Base-by-base conservation (phyloP, 2,888 invertebrate genomes). In the Himalopsyche tibetana region DNA sequence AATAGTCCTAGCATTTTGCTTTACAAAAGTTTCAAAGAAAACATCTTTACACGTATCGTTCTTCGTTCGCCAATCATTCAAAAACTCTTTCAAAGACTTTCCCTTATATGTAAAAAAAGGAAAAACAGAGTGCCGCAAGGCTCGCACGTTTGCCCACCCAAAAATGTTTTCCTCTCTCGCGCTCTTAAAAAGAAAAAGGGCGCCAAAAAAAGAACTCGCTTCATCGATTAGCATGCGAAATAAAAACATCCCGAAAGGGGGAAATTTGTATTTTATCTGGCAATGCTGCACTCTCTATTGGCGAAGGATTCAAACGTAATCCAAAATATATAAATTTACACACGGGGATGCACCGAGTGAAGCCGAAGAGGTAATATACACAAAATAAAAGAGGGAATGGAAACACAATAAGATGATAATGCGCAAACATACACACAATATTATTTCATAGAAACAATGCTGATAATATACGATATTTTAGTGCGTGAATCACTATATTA, bases 181-280 rank as follows among this genome's bases (percentile, higher is more conserved):
- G 19, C 56, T 82, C n/a, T 55, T n/a, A 19, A 69, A 84, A n/a
- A 80, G n/a, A 17, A 42, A 74, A 74, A 51, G 80, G 45, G 80
- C 82, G 69, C 69, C 55, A 55, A 69, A 38, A n/a, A 69, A 74
- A 69, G 51, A 83, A 85, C 69, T 84, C 86, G 87, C 87, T 85
- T 83, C 88, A 87, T 88, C 88, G 88, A 88, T 88, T 88, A 88
- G 88, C 88, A 87, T 87, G 87, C 85, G 87, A 88, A 88, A 88
- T 88, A 88, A 88, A 88, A 88, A 88, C 87, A 88, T 88, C 85
- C 87, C 83, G 79, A 51, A 82, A 81, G 85, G 84, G 74, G 85
- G 82, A 87, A 51, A 42, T 6, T 87, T 88, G 87, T 88, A 87
- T 87, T 87, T 83, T 82, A 87, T 85, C 84, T 85, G 56, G 82